Percentiles rank a stretch among this genome's conserved stretches.
phyloP scores from a whole-genome alignment of 2,797 vertebrate species.

The Gymnothorax javanicus region DNA sequence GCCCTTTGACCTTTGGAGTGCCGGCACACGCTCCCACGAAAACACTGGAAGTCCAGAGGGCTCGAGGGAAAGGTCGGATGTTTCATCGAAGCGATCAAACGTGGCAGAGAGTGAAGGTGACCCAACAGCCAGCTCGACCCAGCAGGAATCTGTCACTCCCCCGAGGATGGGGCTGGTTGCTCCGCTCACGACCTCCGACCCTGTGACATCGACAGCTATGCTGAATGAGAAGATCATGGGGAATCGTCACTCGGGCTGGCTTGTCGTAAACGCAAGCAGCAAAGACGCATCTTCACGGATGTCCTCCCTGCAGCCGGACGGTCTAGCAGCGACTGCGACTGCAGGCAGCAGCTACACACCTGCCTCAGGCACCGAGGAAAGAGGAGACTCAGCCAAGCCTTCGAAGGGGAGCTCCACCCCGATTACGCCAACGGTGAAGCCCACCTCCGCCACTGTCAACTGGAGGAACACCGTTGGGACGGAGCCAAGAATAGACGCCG shows the following conservation, averaged over 20 bases:
- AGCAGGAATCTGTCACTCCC: not conserved
- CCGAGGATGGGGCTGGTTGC: not conserved
- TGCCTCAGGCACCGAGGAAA: not conserved
- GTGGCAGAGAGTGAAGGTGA: not conserved
- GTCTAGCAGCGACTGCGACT: not conserved
- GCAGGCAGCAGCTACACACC: not conserved
- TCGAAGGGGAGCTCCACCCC: not conserved
- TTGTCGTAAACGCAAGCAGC: not conserved
- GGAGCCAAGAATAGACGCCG: conserved; percentile 33
- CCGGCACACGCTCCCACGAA: conserved; percentile 50
- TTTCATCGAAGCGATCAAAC: not conserved
- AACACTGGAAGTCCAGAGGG: conserved; percentile 41
- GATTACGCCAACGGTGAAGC: conserved; percentile 16
- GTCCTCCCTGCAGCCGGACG: not conserved
- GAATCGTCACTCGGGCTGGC: not conserved
- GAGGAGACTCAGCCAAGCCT: not conserved
- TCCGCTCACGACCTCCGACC: not conserved
- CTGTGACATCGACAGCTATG: not conserved
- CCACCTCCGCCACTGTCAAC: conserved; percentile 15
- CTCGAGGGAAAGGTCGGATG: not conserved
- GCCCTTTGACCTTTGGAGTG: conserved; percentile 48
- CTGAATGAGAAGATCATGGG: not conserved
- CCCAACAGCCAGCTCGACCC: not conserved
- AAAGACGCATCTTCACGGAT: not conserved
- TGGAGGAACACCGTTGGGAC: conserved; percentile 26